These are phyloP conservation scores for Solea senegalensis DNA, from an alignment of 2,113 vertebrate species.

Conservation along the genomic window DNA sequence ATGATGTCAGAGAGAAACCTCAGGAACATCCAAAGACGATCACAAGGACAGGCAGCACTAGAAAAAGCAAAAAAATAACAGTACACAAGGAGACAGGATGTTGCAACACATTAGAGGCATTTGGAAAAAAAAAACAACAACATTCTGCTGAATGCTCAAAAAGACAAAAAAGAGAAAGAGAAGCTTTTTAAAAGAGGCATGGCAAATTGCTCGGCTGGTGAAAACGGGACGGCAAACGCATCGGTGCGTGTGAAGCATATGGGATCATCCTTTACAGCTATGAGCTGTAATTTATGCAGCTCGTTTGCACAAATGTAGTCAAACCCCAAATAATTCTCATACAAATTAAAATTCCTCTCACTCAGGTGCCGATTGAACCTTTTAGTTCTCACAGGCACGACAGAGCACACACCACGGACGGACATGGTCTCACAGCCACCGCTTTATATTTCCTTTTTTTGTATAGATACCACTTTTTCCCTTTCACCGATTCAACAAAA, in stretches of 20 bases:
- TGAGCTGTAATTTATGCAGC: constrained; percentile 42
- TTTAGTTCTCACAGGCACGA: constrained; percentile 44
- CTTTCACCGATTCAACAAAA: too few species aligned
- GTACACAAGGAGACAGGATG: constrained; percentile 15
- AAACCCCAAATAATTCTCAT: constrained; percentile 42
- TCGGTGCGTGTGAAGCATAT: constrained; percentile 41
- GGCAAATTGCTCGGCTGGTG: constrained; percentile 48
- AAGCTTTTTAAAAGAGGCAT: constrained; percentile 47
- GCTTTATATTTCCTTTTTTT: too few species aligned
- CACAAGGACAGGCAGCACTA: constrained; percentile 8
- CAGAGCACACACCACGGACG: too few species aligned
- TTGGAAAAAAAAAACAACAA: constrained; percentile 11
- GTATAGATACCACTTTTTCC: too few species aligned
- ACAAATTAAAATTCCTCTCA: constrained; percentile 46
- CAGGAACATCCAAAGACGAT: constrained; percentile 32
- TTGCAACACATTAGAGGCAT: constrained; percentile 41
- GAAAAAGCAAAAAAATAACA: constrained; percentile 5
- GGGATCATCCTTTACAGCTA: constrained; percentile 57
- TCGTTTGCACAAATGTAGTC: constrained; percentile 50
- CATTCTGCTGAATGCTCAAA: constrained; percentile 41
- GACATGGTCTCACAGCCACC: too few species aligned
- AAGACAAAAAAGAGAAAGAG: constrained; percentile 8
- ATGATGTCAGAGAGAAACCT: constrained; percentile 52
- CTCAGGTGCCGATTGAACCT: constrained; percentile 47
- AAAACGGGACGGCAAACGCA: constrained; percentile 27